Base-by-base conservation (phyloP, 2,113 vertebrate species). In the Aix galericulata region DNA sequence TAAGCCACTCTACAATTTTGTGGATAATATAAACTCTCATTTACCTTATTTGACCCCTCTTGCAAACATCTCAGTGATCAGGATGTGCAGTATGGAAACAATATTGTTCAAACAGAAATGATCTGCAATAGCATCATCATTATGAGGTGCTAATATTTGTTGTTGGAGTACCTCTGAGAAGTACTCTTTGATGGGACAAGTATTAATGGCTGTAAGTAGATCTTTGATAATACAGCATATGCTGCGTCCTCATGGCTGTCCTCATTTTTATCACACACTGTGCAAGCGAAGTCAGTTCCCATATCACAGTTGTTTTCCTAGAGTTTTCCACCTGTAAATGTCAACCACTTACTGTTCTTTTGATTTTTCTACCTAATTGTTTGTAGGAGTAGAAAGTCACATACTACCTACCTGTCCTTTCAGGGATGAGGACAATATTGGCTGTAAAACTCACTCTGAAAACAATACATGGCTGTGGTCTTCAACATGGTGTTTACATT, bases 211-310 rank as follows among this genome's bases (percentile, higher is more conserved):
- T 40, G 22, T 18, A 50, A 69, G 52, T 38, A 92, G 34, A 13
- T 38, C 9, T 67, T 4, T 2, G 1, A 7, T 2, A 25, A 7
- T 2, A 31, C 13, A 68, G 53, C 13, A 26, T 6, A 13, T 17
- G 9, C 50, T 73, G 13, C 13, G 5, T 40, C 40, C 40, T 40
- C 40, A 3, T 12, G 16, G 32, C 36, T 3, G 4, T 50, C 59
- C 50, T 17, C 14, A 8, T 72, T 89, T 85, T 80, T 62, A n/a
- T 32, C 67, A 31, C 72, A 9, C 29, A 15, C 22, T 56, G 22
- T 60, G 38, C 16, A 4, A n/a, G 52, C 62, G 50, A 62, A 75
- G 46, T 93, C 11, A 46, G 40, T 76, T 67, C 34, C 58, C 40
- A 11, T 15, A 53, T 6, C 42, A 3, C 1, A 81, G 25, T 16